Base-by-base conservation (phyloP, 2,113 vertebrate species). In the Solea solea region DNA sequence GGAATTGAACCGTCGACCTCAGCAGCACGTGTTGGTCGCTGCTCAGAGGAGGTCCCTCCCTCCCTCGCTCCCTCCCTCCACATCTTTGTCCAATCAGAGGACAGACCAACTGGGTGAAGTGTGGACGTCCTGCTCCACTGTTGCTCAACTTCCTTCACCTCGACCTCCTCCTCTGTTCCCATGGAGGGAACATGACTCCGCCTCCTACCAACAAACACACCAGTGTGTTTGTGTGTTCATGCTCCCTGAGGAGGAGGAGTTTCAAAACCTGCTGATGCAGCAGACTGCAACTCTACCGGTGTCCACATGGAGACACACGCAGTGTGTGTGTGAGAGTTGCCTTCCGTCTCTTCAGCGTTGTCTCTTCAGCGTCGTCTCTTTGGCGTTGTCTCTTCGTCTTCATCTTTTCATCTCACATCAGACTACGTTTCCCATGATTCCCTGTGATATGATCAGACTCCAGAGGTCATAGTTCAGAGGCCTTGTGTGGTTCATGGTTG, bases 71-170 rank as follows among this genome's bases (percentile, higher is more conserved):
- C 60, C 61, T 50, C 76, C 42, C 53, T 70, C 80, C 52, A 65
- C 52, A 75, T 53, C 16, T n/a, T 73, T 48, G 49, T 72, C 82
- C 76, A 83, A 83, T 78, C 66, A 59, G 39, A 74, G 46, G 12
- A 49, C 51, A 25, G 69, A 74, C 64, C 64, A 79, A 86, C 75
- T 86, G 78, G 78, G 83, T 80, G 78, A 88, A 69, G 83, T 80
- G 76, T 79, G 65, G 69, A 14, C 1, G 40, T 57, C 42, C 58
- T 1, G 13, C 41, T 60, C 1, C 68, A 64, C 52, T 70, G 64
- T 86, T 87, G 73, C 81, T 68, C 72, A 87, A 87, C 64, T 4
- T 7, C 12, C 76, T 48, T 71, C 69, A 69, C 48, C 65, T 50
- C 1, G 4, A 7, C 56, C 15, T 28, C 25, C 15, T 28, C 25